Evolutionary conservation across 1,140 invertebrate species (phyloP), one percentile per base, ranked within the genome.

Genomic region (Trichonephila clavipes): DNA sequence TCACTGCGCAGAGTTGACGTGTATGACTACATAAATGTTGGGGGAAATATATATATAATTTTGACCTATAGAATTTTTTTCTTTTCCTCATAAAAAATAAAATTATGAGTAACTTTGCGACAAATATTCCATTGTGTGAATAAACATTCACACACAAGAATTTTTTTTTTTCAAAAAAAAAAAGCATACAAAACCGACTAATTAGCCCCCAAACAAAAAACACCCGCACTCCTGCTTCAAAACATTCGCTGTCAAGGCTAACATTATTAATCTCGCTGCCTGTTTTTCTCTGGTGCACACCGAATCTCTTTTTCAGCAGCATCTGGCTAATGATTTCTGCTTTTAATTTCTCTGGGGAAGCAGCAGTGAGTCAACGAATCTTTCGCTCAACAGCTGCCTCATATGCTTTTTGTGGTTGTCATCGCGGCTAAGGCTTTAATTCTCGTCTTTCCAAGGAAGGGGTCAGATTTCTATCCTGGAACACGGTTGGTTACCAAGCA

Each of bases 261-360:
- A n/a, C 44, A 14, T 19, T 44, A 83, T 83, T 83, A 83, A 83
- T 83, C 51, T 83, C 21, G 21, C 40, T 8, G 21, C 0, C 18
- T 19, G 62, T 64, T 18, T 64, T 64, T 64, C 3, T 62, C 14
- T 16, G 19, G 62, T 19, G 62, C 10, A 16, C 62, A 21, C 18
- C 51, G 7, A 51, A 51, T 51, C 51, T 51, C 7, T 51, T 7
- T 51, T 51, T 51, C 62, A 51, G 81, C 40, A 21, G 81, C 81
- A 19, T n/a, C 19, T 44, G 72, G 14, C 7, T 16, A 16, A 28
- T 24, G n/a, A 58, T 83, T 58, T 83, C 6, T 58, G n/a, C 58
- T 51, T 58, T 58, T 51, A 44, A 58, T 83, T 59, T 86, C 85
- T 86, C 85, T 51, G 12, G 85, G 85, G 85, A 86, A 59, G 21